These are phyloP conservation scores for Erebia epiphron DNA, from an alignment of 2,888 invertebrate species.

Conservation along the genomic window DNA sequence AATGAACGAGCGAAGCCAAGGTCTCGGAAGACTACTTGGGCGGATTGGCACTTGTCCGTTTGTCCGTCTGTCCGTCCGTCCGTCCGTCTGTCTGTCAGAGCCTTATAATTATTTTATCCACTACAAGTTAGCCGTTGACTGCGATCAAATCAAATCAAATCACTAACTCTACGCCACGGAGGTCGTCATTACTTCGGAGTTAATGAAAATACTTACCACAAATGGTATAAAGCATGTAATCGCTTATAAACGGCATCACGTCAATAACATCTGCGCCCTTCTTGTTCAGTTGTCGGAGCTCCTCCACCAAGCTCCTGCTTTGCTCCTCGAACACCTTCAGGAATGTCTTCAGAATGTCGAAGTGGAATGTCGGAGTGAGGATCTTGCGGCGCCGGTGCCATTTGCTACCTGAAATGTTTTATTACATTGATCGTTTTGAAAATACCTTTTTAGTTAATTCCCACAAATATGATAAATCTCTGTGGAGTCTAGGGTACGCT, in stretches of 20 bases:
- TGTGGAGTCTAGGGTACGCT: too few species aligned
- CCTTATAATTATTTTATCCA: too few species aligned
- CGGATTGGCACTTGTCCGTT: too few species aligned
- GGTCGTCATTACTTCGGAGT: too few species aligned
- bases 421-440: not conserved
- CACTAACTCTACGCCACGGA: too few species aligned
- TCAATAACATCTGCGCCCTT: slow-evolving; percentile 72
- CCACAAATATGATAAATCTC: too few species aligned
- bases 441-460: not conserved
- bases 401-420: slow-evolving; percentile 66
- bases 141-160: too few species aligned
- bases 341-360: slow-evolving; percentile 81
- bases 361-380: slow-evolving; percentile 86
- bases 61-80: too few species aligned
- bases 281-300: slow-evolving; percentile 49
- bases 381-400: slow-evolving; percentile 85
- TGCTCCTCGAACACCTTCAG: slow-evolving; percentile 58
- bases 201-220: slow-evolving; percentile 78
- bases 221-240: slow-evolving; percentile 84
- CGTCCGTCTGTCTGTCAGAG: too few species aligned
- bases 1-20: too few species aligned
- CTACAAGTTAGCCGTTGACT: too few species aligned
- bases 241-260: slow-evolving; percentile 70
- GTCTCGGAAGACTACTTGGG: too few species aligned
- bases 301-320: slow-evolving; percentile 53